These are phyloP conservation scores for Tylochromis polylepis DNA, from an alignment of 2,113 vertebrate species.

Conservation along the genomic window DNA sequence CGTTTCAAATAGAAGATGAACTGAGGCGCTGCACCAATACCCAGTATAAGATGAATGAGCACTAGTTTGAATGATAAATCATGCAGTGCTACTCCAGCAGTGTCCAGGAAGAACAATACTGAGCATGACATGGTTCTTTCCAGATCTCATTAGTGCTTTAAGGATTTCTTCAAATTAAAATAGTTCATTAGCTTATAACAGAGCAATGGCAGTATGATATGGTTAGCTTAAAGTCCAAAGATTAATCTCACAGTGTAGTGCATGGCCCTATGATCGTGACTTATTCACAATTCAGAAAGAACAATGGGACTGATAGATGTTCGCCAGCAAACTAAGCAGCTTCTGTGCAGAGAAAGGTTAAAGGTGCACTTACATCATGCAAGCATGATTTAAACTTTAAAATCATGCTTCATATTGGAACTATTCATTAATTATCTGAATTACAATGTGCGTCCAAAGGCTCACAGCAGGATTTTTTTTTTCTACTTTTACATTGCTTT, in stretches of 20 bases:
- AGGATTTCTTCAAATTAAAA: neutral
- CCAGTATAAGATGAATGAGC: neutral
- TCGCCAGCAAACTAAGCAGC: neutral
- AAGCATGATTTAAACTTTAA: rapidly evolving
- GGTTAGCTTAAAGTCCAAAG: neutral
- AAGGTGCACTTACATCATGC: neutral
- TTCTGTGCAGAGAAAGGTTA: neutral
- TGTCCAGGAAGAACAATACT: neutral
- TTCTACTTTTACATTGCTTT: neutral
- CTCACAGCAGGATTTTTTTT: neutral
- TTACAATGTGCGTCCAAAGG: rapidly evolving
- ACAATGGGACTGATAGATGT: neutral
- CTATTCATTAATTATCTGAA: neutral
- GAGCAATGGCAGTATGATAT: neutral
- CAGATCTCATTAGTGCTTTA: neutral
- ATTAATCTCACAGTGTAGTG: rapidly evolving
- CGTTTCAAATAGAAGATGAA: neutral
- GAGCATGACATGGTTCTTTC: neutral
- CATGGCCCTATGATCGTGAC: neutral
- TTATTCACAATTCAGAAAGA: neutral
- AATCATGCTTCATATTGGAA: neutral
- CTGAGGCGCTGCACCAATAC: neutral
- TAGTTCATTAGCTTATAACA: neutral
- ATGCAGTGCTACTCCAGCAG: rapidly evolving
- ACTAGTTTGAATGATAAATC: neutral